Evolutionary conservation across 1,140 invertebrate genomes (phyloP).

Genomic region (Watersipora subatra): DNA sequence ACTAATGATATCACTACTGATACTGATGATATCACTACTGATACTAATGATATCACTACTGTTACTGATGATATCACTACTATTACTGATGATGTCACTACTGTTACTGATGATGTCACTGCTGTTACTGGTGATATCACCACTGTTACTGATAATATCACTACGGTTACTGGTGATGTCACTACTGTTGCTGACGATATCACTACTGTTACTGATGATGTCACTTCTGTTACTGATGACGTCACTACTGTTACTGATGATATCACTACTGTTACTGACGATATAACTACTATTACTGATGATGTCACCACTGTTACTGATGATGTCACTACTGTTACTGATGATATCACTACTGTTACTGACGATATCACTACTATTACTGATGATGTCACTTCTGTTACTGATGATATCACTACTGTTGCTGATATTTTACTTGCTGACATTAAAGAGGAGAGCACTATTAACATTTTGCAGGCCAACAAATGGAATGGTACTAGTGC

Average conservation of each 20-base stretch:
- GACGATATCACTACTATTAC: not conserved
- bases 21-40: no score
- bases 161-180: constrained; percentile 4
- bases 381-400: not conserved
- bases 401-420: not conserved
- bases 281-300: not conserved
- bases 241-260: not conserved
- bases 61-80: constrained; percentile 5
- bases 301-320: not conserved
- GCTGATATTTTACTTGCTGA: not conserved
- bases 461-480: constrained; percentile 43
- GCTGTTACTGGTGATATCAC: constrained; percentile 2
- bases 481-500: constrained; percentile 53
- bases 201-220: constrained; percentile 2
- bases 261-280: not conserved
- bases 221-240: not conserved
- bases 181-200: no score
- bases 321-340: not conserved
- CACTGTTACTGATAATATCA: constrained; percentile 4
- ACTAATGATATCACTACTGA: no score
- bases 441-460: no score
- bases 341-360: not conserved
- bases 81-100: constrained; percentile 1
- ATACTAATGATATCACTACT: constrained; percentile 7
- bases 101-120: not conserved